Conservation (phyloP, 2,888 invertebrate species). For the Lycophotia porphyrea region DNA sequence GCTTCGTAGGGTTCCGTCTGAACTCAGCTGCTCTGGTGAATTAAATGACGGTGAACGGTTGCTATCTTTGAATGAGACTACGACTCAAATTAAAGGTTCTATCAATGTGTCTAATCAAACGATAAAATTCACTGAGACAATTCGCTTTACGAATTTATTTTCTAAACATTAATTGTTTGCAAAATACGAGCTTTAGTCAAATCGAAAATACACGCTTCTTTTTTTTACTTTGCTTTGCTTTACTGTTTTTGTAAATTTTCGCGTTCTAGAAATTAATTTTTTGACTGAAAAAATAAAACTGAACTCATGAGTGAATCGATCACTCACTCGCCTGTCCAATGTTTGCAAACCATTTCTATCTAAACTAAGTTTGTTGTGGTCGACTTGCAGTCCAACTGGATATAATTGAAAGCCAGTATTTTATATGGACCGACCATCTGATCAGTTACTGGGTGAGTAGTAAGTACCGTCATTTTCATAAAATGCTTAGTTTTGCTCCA, state of each 20-base stretch:
- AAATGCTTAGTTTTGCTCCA: neutral
- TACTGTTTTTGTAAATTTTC: neutral
- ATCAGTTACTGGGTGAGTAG: neutral
- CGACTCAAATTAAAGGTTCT: neutral
- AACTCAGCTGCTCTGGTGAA: constrained; percentile 2
- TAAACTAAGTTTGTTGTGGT: neutral
- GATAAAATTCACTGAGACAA: neutral
- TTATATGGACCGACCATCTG: neutral
- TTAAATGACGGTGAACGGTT: constrained; percentile 25
- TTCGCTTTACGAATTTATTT: neutral
- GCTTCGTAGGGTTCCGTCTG: constrained; percentile 22
- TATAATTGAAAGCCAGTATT: neutral
- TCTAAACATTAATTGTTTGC: neutral
- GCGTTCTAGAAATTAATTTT: neutral
- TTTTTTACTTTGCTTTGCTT: no score
- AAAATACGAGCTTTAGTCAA: neutral
- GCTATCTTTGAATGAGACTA: constrained; percentile 17
- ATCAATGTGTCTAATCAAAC: neutral
- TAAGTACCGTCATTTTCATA: neutral
- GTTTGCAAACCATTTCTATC: neutral
- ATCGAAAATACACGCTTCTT: neutral
- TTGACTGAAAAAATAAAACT: neutral
- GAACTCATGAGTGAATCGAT: neutral
- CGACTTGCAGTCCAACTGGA: neutral
- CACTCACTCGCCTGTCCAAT: neutral